phyloP scores from a whole-genome alignment of 2,797 vertebrate genomes.

The Brotogeris chrysoptera region DNA sequence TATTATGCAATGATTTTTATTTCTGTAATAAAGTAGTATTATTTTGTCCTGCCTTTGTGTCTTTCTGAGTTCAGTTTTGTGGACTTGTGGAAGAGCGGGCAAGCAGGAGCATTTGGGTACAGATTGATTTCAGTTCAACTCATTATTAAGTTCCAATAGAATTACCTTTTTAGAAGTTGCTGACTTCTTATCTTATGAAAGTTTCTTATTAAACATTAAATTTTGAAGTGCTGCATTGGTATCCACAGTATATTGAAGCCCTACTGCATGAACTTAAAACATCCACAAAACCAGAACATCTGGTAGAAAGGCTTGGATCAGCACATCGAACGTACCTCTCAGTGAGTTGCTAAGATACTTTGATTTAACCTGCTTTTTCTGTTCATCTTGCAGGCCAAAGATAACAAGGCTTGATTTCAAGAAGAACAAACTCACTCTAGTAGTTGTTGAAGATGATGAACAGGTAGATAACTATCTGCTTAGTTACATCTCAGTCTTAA shows the following conservation, averaged over 20 bases:
- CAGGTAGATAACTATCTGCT: slow-evolving; percentile 80
- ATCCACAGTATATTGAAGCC: neutral
- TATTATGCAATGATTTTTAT: neutral
- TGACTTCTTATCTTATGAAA: neutral
- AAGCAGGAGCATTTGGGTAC: neutral
- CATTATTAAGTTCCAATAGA: neutral
- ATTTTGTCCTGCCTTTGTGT: neutral
- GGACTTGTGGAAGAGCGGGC: neutral
- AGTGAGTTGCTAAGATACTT: neutral
- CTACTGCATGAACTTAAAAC: neutral
- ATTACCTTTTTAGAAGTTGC: neutral
- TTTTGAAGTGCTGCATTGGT: neutral
- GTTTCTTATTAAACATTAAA: neutral
- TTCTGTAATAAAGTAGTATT: neutral
- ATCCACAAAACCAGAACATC: neutral
- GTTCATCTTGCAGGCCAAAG: slow-evolving; percentile 87
- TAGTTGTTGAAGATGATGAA: slow-evolving; percentile 97
- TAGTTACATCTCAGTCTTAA: neutral
- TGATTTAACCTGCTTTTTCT: neutral
- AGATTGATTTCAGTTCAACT: neutral
- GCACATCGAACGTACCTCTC: rapidly evolving
- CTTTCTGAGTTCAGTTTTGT: neutral
- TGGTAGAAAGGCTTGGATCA: neutral
- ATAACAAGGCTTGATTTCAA: slow-evolving; percentile 98
- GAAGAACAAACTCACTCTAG: slow-evolving; percentile 94